Percentiles rank a stretch among this genome's conserved stretches.
Evolutionary conservation across 2,113 vertebrate species (phyloP).

Genomic region (Podiceps cristatus): DNA sequence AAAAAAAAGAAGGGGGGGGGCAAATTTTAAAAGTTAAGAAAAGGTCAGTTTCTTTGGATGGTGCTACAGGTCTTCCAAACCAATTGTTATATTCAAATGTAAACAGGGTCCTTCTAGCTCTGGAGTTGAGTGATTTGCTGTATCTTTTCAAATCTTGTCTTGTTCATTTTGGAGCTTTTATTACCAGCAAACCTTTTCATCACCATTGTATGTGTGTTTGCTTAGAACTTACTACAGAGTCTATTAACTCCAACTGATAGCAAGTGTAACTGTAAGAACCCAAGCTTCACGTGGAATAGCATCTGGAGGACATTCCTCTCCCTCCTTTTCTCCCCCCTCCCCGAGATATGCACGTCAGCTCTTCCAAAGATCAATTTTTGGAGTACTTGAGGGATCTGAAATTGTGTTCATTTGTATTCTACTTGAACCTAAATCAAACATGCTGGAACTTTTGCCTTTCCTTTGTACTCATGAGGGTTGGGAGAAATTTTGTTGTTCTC

Average conservation of each 20-base stretch:
- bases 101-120: neutral
- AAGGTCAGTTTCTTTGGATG: neutral
- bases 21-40: neutral
- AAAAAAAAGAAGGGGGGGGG: too few species aligned
- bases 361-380: neutral
- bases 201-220: neutral
- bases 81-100: neutral
- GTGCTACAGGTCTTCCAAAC: neutral
- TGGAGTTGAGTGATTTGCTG: neutral
- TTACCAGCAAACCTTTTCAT: neutral
- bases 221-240: neutral
- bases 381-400: neutral
- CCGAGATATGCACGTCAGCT: neutral
- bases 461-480: neutral
- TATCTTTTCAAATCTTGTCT: neutral
- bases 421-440: neutral
- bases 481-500: neutral
- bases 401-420: neutral
- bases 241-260: neutral
- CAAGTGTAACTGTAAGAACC: neutral
- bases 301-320: neutral
- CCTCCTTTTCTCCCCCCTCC: accelerated
- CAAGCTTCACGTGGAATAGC: neutral
- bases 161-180: neutral
- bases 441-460: neutral